phyloP scores from a whole-genome alignment of 2,888 invertebrate species.

The Mongoloraphidia duomilia region DNA sequence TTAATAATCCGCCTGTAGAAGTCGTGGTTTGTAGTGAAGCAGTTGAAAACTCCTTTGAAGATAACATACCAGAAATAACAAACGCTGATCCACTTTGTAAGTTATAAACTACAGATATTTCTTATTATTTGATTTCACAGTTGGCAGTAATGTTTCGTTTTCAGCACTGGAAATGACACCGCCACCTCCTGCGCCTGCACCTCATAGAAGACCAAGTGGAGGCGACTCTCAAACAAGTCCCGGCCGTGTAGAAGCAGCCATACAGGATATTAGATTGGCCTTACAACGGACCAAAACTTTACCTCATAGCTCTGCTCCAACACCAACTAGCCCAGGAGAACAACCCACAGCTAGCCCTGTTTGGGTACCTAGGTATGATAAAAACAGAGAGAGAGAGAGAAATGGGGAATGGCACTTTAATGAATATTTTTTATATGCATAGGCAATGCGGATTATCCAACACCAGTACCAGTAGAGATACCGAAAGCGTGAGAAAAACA shows the following conservation, averaged over 20 bases:
- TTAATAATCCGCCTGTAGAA: conserved; percentile 1
- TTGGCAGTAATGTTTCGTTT: background rate
- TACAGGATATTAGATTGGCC: conserved; percentile 71
- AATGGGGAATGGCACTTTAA: background rate
- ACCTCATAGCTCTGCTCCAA: conserved; percentile 32
- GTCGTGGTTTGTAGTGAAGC: background rate
- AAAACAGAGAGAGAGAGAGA: background rate
- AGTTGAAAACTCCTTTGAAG: conserved; percentile 1
- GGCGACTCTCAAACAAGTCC: conserved; percentile 18
- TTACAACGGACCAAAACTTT: conserved; percentile 57
- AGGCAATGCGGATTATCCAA: conserved; percentile 40
- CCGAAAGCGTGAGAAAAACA: conserved; percentile 47
- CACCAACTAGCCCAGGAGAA: conserved; percentile 31
- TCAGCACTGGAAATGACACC: conserved; percentile 39
- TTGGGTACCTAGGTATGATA: conserved; percentile 50
- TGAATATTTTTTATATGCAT: conserved; percentile 14
- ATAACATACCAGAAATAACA: conserved; percentile 1
- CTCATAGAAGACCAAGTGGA: conserved; percentile 39
- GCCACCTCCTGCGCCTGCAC: conserved; percentile 61
- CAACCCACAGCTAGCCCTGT: conserved; percentile 42
- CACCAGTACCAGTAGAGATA: conserved; percentile 36
- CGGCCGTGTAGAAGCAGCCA: conserved; percentile 44
- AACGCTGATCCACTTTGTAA: conserved; percentile 3
- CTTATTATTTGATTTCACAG: background rate
- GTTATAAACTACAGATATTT: background rate